Evolutionary conservation across 2,113 vertebrate species (phyloP).

Genomic region (Chunga burmeisteri): DNA sequence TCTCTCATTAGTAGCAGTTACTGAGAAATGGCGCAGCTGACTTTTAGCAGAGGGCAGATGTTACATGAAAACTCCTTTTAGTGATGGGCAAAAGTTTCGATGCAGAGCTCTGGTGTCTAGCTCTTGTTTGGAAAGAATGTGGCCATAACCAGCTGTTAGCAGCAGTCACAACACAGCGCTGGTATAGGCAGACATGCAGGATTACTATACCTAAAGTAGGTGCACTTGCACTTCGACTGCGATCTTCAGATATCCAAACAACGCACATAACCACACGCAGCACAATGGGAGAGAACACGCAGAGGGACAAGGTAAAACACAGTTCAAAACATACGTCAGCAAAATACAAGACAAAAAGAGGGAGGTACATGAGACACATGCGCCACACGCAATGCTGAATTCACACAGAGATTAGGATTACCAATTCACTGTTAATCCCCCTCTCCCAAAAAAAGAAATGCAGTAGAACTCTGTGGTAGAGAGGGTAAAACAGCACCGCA

Average conservation of each 20-base stretch:
- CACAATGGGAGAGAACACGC: constrained; percentile 76
- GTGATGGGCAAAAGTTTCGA: neutral
- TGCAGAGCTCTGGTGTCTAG: neutral
- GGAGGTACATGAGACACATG: neutral
- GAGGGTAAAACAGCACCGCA: neutral
- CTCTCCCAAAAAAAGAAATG: neutral
- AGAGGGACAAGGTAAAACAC: constrained; percentile 81
- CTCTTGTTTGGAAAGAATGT: neutral
- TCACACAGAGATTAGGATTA: neutral
- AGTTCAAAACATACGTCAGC: constrained; percentile 45
- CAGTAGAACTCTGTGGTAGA: neutral
- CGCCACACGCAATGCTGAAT: neutral
- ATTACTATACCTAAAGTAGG: constrained; percentile 93
- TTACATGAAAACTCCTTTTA: constrained; percentile 5
- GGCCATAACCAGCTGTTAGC: constrained; percentile 44
- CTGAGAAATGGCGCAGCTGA: neutral
- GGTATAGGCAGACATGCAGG: constrained; percentile 67
- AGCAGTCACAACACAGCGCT: constrained; percentile 1
- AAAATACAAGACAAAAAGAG: constrained; percentile 29
- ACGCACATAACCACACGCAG: constrained; percentile 80
- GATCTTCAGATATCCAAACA: constrained; percentile 90
- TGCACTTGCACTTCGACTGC: constrained; percentile 93
- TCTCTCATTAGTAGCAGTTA: constrained; percentile 47
- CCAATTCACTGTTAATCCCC: neutral
- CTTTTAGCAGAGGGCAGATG: constrained; percentile 32